Base-by-base conservation (phyloP, 2,113 vertebrate species). In the Thalassarche chlororhynchos region DNA sequence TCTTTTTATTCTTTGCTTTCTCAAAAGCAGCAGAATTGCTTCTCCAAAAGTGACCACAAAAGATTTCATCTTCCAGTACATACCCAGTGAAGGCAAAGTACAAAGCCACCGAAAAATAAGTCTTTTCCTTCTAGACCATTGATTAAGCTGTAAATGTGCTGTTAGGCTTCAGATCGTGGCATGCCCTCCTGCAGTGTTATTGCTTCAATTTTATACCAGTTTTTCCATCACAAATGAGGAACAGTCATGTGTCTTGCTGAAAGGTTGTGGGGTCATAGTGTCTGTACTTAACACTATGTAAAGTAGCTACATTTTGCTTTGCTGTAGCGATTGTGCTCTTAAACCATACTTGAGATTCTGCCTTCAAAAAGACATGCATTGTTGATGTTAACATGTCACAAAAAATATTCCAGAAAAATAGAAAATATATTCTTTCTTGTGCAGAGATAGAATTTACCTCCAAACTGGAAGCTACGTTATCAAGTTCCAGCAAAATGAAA, bases 401-500 rank as follows among this genome's bases (percentile, higher is more conserved):
- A 72, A 84, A 92, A 84, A 34, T 12, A 36, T n/a, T 70, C 29
- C 4, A 44, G 9, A 83, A 76, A 89, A 89, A 75, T 17, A n/a
- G 7, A 55, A 70, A 32, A 9, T 0, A 14, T 38, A 14, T 18
- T 34, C 24, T 72, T 49, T 54, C 26, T 17, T 46, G 6, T 34
- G 9, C 4, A 25, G 31, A 83, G 10, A 31, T 3, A 61, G 17
- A 62, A 36, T 8, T 36, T 21, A 49, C 16, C 3, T 12, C 14
- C 66, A 60, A 52, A 64, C 11, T 38, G 65, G 12, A 74, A 78
- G 18, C 7, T n/a, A 34, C 0, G 0, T 36, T 46, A 51, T 15
- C 25, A 54, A n/a, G 23, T 42, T 82, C 14, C 26, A 78, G 7
- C 3, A 69, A 65, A 88, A 57, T 5, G 1, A 25, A 0, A 0